Percentiles rank a stretch among this genome's conserved stretches.
phyloP scores from a whole-genome alignment of 1,140 invertebrate genomes.

The Macrocentrus cingulum region DNA sequence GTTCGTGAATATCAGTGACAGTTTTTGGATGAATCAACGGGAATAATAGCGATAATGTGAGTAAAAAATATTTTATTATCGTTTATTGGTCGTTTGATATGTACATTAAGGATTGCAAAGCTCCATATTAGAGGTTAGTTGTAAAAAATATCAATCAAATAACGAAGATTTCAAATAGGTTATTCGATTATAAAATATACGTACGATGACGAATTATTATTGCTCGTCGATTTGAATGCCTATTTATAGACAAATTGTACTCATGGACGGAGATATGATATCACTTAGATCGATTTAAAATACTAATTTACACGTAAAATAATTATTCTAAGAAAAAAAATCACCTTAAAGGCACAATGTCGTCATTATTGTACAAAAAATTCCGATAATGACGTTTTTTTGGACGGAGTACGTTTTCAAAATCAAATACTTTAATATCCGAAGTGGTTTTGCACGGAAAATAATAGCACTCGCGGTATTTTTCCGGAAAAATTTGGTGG shows the following conservation, averaged over 20 bases:
- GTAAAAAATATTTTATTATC: slow-evolving; percentile 5
- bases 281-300: neutral
- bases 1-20: neutral
- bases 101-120: neutral
- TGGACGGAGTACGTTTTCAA: neutral
- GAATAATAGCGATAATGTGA: neutral
- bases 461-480: no score
- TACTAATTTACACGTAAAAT: neutral
- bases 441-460: no score
- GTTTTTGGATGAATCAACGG: neutral
- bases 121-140: no score
- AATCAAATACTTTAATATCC: no score
- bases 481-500: no score
- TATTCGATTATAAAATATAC: no score
- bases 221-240: neutral
- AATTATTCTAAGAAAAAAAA: neutral
- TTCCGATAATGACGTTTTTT: neutral
- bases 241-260: slow-evolving; percentile 1
- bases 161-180: no score
- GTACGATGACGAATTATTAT: neutral
- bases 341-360: no score
- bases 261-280: slow-evolving; percentile 14
- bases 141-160: no score
- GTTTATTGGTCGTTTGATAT: neutral
- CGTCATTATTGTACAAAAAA: no score